Base-by-base conservation (phyloP, 2,888 invertebrate species). In the Drosophila hamatofila region DNA sequence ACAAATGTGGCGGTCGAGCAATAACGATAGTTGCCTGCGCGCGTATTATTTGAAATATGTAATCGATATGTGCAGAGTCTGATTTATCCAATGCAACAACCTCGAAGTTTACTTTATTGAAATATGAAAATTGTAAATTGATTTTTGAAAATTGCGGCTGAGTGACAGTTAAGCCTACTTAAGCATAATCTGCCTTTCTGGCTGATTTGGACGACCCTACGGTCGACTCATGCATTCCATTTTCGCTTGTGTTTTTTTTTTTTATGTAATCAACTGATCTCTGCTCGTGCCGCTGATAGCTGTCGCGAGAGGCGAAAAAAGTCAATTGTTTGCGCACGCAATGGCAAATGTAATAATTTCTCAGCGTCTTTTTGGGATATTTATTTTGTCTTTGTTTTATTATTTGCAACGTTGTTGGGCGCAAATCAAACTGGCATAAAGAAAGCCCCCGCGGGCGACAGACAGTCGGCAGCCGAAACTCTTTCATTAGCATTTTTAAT, bases 241-340 rank as follows among this genome's bases (percentile, higher is more conserved):
- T 79, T 35, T 49, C 63, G 57, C 42, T 30, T n/a, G 27, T n/a
- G 12, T 48, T 57, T 73, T 79, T 79, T 21, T 48, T 66, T 74
- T 78, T 80, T 78, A 80, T 78, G 62, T 68, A 80, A 78, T 78
- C 76, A 64, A 23, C 57, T 25, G 72, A 72, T 59, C 72, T 63
- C 76, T 55, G 59, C 57, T 71, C 76, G 58, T 64, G 76, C 52
- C 63, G 46, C 54, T 42, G 66, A 58, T 55, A 46, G 46, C 49
- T 56, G 74, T 63, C 64, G 61, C 73, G 56, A 41, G 54, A 63
- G 62, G 57, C 62, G 62, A 63, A 70, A 78, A 72, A 67, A 75
- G 71, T 72, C 89, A 89, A 86, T 89, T 83, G 83, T 75, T 72
- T 69, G 72, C 52, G 63, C 81, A 89, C 84, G 87, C 87, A 87